Evolutionary conservation across 2,113 vertebrate genomes (phyloP), one percentile per base, ranked within the genome.

Genomic region (Sterna hirundo): DNA sequence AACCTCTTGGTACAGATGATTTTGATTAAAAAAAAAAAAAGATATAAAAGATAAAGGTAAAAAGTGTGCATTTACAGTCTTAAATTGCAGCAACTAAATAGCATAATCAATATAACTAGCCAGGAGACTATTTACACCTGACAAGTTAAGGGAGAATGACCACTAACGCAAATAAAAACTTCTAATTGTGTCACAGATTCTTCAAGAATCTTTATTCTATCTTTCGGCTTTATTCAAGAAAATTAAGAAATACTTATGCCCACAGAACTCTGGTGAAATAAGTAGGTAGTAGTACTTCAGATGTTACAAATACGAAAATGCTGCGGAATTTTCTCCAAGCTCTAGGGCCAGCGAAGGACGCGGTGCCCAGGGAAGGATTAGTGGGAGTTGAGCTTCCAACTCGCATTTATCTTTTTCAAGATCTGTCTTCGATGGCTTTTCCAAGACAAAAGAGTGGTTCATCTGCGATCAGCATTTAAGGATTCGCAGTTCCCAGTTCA

Each of bases 351-450:
- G 60, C 74, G 87, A 34, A 65, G 75, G 90, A 80, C 75, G 92
- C 85, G 47, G 51, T 66, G 80, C 66, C 83, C 68, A 66, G 79
- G 79, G 54, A 95, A 83, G 91, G 69, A 12, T 6, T 30, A 84
- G 90, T 94, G 87, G 92, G 94, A 95, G 81, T 61, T 87, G 81
- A 93, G 84, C 84, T 94, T 93, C 77, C 84, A 95, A 32, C 51
- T 94, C 80, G 16, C 60, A 84, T 27, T 26, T 74, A 26, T 49
- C 34, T 65, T 83, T 83, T 62, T 54, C 8, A 32, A 76, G 82
- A 40, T 83, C n/a, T 69, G 49, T 47, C 68, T 83, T 32, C 19
- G 32, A 5, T 85, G 84, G 25, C 22, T 90, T 77, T 94, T 75
- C 58, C 51, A 52, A 54, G 49, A 69, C 52, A 77, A 83, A 88